Base-by-base conservation (phyloP, 2,888 invertebrate genomes). In the Leptopilina syphax region DNA sequence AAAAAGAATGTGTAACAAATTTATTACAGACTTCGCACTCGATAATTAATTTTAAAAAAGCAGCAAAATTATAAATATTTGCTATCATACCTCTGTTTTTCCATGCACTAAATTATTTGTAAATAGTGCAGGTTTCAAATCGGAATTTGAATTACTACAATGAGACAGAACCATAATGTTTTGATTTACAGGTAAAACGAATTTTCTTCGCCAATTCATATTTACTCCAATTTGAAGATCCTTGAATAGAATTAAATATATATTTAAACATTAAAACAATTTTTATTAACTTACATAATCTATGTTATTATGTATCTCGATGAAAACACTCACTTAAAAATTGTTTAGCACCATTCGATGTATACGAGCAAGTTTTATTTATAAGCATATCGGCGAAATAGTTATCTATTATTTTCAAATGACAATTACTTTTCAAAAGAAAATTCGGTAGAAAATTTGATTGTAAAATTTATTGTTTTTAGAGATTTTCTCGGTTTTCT, bases 271-370 rank as follows among this genome's bases (percentile, higher is more conserved):
- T 60, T 63, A 18, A 63, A n/a, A 63, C 6, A n/a, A 63, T n/a
- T 60, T 60, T 60, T 60, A n/a, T 24, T 63, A 60, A 8, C 63
- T 63, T 63, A 63, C 63, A 63, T 63, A 63, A 63, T 63, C 18
- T 63, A 9, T 9, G 24, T 8, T n/a, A 57, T 54, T 54, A 12
- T 54, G 18, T n/a, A n/a, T 18, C 5, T 13, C n/a, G 8, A n/a
- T 6, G 9, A 63, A 63, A 24, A 63, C 9, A 63, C 63, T 63
- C 9, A 63, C 63, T 63, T n/a, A 63, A 63, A 63, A 63, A 63
- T 8, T 63, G 7, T 63, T 63, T 63, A 63, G 18, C 63, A n/a
- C 24, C 24, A 18, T 63, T 63, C 8, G 24, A 63, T 24, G 8
- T 24, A 24, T 0, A 63, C 4, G 18, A 60, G n/a, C 63, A 63